Evolutionary conservation across 1,140 invertebrate species (phyloP).

Genomic region (Polypedilum pembai): DNA sequence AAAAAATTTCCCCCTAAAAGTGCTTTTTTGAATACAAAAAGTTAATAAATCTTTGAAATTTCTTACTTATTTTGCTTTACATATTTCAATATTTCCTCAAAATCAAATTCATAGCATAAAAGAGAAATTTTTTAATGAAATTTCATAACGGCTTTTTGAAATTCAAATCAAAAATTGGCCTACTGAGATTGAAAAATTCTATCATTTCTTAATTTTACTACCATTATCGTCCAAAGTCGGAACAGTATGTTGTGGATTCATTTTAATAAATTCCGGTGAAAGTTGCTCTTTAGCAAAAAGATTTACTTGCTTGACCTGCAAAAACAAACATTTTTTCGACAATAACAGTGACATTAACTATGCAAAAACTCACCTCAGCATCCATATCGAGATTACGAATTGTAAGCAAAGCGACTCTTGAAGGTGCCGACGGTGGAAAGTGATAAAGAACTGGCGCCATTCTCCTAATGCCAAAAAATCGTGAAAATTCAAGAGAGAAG

Average conservation of each 20-base stretch:
- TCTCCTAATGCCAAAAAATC: not conserved
- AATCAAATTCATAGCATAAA: too few relatives aligned
- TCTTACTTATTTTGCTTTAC: too few relatives aligned
- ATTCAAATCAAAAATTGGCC: too few relatives aligned
- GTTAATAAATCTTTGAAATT: too few relatives aligned
- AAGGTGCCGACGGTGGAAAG: constrained; percentile 57
- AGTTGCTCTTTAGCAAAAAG: constrained; percentile 55
- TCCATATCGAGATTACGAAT: constrained; percentile 53
- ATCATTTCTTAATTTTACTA: too few relatives aligned
- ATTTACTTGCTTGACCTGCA: constrained; percentile 47
- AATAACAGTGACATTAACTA: too few relatives aligned
- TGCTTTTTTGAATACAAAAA: too few relatives aligned
- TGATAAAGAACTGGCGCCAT: constrained; percentile 52
- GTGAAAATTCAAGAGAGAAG: not conserved
- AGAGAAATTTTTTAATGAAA: too few relatives aligned
- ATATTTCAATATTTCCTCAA: too few relatives aligned
- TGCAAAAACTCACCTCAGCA: constrained; percentile 48
- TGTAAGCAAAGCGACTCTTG: constrained; percentile 53
- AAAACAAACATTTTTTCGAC: constrained; percentile 36
- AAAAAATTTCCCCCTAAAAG: too few relatives aligned
- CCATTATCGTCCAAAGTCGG: constrained; percentile 56
- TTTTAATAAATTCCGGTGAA: constrained; percentile 54
- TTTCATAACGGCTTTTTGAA: too few relatives aligned
- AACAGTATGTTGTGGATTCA: constrained; percentile 60
- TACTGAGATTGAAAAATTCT: too few relatives aligned